Conservation (phyloP, 2,888 invertebrate genomes). For the Diarsia brunnea region DNA sequence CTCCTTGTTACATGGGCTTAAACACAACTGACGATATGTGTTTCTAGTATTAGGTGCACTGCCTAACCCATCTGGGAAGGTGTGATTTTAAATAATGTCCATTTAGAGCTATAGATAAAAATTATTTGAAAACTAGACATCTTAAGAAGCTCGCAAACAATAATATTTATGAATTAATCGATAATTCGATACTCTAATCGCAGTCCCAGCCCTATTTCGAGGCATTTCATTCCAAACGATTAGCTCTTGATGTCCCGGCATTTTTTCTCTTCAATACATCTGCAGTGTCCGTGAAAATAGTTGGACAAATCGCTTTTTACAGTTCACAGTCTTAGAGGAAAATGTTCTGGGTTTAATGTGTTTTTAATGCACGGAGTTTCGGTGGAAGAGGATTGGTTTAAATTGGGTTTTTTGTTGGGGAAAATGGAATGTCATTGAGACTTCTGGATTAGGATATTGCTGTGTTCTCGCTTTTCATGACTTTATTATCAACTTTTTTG, state of each 20-base stretch:
- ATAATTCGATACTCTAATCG: slow-evolving; percentile 30
- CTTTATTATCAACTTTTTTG: no score
- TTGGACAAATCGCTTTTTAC: slow-evolving; percentile 63
- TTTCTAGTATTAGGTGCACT: no score
- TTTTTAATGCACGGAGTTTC: slow-evolving; percentile 54
- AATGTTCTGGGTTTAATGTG: slow-evolving; percentile 40
- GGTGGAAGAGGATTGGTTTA: background rate
- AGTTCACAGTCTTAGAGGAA: slow-evolving; percentile 40
- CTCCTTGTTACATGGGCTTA: no score
- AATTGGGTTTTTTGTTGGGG: background rate
- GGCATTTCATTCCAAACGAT: slow-evolving; percentile 67
- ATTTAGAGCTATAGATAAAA: no score
- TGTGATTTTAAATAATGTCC: no score
- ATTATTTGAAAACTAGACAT: background rate
- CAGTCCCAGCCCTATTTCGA: slow-evolving; percentile 54
- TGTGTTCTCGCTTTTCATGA: background rate
- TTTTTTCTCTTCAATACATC: slow-evolving; percentile 66
- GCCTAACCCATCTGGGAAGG: no score
- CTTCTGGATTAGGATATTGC: background rate
- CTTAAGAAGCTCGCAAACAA: background rate
- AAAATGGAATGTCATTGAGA: background rate
- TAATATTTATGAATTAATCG: slow-evolving; percentile 17
- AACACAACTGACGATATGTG: no score
- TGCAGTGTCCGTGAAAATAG: slow-evolving; percentile 63
- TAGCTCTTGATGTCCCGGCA: slow-evolving; percentile 59